Percentiles rank a stretch among this genome's conserved stretches.
Evolutionary conservation across 2,113 vertebrate genomes (phyloP).

Genomic region (Formicarius rufipectus): DNA sequence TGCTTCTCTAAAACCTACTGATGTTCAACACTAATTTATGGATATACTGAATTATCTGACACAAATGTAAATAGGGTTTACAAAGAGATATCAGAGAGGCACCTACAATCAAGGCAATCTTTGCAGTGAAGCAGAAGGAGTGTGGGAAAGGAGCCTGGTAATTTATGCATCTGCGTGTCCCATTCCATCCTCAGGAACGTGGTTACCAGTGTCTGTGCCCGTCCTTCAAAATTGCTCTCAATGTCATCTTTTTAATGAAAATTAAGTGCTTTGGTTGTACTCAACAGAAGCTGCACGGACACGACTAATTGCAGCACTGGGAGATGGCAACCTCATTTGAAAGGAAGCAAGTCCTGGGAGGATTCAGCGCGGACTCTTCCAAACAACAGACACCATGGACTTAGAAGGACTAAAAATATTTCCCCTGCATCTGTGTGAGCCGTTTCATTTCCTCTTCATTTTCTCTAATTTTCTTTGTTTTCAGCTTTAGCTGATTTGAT

Average conservation of each 20-base stretch:
- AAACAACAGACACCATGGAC: background rate
- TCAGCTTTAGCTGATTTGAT: background rate
- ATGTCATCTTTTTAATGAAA: constrained; percentile 78
- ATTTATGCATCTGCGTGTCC: background rate
- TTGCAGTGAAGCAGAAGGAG: background rate
- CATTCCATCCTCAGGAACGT: background rate
- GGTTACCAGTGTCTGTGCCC: background rate
- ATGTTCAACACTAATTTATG: constrained; percentile 24
- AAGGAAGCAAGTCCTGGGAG: constrained; percentile 54
- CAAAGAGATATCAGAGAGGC: background rate
- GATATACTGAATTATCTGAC: background rate
- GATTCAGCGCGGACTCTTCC: background rate
- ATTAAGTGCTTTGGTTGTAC: constrained; percentile 68
- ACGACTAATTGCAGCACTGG: constrained; percentile 54
- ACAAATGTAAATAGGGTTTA: background rate
- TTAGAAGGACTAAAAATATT: constrained; percentile 50
- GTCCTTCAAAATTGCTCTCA: constrained; percentile 65
- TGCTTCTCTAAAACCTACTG: background rate
- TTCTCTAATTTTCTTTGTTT: constrained; percentile 51
- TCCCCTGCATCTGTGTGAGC: background rate
- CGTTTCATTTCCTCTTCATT: constrained; percentile 14
- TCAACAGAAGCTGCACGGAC: constrained; percentile 53
- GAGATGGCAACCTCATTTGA: constrained; percentile 52
- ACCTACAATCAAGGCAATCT: background rate
- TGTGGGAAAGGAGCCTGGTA: background rate